Base-by-base conservation (phyloP, 2,113 vertebrate species). In the Chlorodrepanis virens region DNA sequence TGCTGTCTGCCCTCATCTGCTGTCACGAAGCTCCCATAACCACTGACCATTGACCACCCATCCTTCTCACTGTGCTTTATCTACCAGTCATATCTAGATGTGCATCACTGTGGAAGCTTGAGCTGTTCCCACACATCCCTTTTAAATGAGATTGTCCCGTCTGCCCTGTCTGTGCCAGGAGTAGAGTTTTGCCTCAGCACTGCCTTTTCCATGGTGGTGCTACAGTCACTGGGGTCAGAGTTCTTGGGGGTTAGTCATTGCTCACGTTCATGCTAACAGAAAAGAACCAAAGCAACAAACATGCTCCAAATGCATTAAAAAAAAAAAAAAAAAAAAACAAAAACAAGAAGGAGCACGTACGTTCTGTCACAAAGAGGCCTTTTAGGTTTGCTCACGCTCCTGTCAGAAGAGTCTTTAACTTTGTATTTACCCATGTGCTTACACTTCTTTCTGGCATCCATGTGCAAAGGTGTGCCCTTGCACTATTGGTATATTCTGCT, bases 121-220 rank as follows among this genome's bases (percentile, higher is more conserved):
- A 92, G 52, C 59, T 67, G 56, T 59, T 82, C 22, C 37, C 35
- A 37, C 42, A 77, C 42, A 23, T 11, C 14, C 29, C 19, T 54
- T 70, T 79, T 11, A 52, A 82, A 68, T 23, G 25, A 78, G 40
- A 21, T 47, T 83, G 27, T 31, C 24, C 25, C 13, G 33, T 45
- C 17, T 84, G 69, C 40, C 10, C 29, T 68, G 18, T 17, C 29
- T 47, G 24, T 5, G 1, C 25, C 40, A 57, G 53, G 24, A 53
- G 9, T n/a, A 9, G 22, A 40, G 31, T 72, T 83, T 37, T 47
- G 29, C 45, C 23, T 52, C 0, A 0, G 33, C 29, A 9, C 20
- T 40, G 45, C 64, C 64, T 69, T 69, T 39, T 71, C 67, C 25
- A 11, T 65, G 31, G 81, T 1, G 0, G 18, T 85, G 75, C 57